Evolutionary conservation across 2,797 vertebrate genomes (phyloP).

Genomic region (Pitangus sulphuratus): DNA sequence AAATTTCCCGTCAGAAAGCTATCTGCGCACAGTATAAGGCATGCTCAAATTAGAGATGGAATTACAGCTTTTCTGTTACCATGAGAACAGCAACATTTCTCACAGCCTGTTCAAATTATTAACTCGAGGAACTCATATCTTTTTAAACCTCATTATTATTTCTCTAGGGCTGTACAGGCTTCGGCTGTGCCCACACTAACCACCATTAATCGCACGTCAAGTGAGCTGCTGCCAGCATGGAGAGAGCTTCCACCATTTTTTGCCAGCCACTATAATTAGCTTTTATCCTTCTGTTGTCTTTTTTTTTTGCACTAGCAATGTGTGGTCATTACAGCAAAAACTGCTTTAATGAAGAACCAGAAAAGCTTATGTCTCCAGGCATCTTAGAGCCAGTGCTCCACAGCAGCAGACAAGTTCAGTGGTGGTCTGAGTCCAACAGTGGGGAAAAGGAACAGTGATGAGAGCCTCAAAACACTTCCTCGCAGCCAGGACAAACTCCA

Average conservation of each 20-base stretch:
- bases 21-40: constrained; percentile 27
- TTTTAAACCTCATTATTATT: constrained; percentile 68
- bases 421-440: background rate
- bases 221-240: constrained; percentile 12
- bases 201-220: constrained; percentile 18
- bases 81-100: constrained; percentile 74
- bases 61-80: constrained; percentile 67
- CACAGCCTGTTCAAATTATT: constrained; percentile 68
- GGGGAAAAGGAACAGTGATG: background rate
- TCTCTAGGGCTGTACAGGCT: constrained; percentile 37
- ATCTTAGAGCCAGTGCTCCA: background rate
- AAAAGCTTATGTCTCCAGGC: background rate
- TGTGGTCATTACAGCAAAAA: background rate
- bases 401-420: background rate
- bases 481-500: background rate
- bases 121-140: constrained; percentile 67
- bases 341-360: background rate
- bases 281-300: constrained; percentile 17
- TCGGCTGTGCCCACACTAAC: background rate
- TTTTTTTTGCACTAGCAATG: background rate
- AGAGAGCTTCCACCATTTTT: background rate
- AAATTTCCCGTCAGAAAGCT: constrained; percentile 30
- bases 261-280: constrained; percentile 27
- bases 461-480: background rate
- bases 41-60: constrained; percentile 63